These are phyloP conservation scores for Hoplias malabaricus DNA, from an alignment of 2,113 vertebrate genomes.

Conservation along the genomic window DNA sequence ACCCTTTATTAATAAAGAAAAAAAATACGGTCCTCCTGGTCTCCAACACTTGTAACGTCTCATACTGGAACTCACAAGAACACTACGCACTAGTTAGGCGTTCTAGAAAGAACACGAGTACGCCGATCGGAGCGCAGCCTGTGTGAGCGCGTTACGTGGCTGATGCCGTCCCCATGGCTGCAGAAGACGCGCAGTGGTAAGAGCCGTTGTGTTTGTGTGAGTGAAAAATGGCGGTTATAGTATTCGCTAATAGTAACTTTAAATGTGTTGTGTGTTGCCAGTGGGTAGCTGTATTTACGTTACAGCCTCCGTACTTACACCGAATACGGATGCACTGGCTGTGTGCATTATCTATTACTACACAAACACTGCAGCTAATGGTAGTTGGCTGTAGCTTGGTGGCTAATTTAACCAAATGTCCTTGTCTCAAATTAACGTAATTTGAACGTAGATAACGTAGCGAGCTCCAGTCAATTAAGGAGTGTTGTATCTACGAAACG, in stretches of 20 bases:
- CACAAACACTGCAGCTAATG: background rate
- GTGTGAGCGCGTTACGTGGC: background rate
- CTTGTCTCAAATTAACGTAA: too few relatives aligned
- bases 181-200: constrained; percentile 63
- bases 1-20: too few relatives aligned
- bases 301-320: background rate
- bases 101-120: background rate
- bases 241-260: background rate
- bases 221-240: background rate
- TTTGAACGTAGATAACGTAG: too few relatives aligned
- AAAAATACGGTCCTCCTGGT: too few relatives aligned
- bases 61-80: too few relatives aligned
- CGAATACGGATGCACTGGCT: background rate
- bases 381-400: background rate
- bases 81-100: background rate
- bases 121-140: background rate
- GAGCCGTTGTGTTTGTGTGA: constrained; percentile 18
- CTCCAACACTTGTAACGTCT: too few relatives aligned
- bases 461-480: too few relatives aligned
- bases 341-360: background rate
- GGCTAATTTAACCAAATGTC: too few relatives aligned
- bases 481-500: too few relatives aligned
- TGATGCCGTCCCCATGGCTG: constrained; percentile 72
- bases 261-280: background rate
- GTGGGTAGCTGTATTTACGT: background rate